phyloP scores from a whole-genome alignment of 2,888 invertebrate species.

The Axea sp. region DNA sequence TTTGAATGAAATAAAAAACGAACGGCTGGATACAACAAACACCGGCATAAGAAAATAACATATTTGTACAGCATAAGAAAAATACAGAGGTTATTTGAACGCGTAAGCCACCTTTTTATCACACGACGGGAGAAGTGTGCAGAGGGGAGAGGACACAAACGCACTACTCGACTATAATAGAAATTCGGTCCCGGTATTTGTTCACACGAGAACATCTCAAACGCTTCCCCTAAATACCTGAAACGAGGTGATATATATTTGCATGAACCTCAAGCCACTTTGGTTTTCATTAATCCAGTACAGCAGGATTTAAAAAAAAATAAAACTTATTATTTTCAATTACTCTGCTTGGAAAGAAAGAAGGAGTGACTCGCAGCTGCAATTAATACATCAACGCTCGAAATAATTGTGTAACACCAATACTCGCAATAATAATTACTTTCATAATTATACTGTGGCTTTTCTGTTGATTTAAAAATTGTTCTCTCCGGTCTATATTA shows the following conservation, averaged over 20 bases:
- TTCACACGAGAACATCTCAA: conserved; percentile 10
- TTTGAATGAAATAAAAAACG: conserved; percentile 31
- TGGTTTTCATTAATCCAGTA: conserved; percentile 44
- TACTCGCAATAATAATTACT: conserved; percentile 32
- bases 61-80: conserved; percentile 39
- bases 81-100: conserved; percentile 17
- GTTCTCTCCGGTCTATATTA: background rate
- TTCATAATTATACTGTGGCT: conserved; percentile 32
- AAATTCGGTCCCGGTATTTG: conserved; percentile 20
- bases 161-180: conserved; percentile 16
- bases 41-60: conserved; percentile 22
- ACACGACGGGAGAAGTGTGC: background rate
- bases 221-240: conserved; percentile 15
- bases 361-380: conserved; percentile 20
- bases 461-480: conserved; percentile 40
- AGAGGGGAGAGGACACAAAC: conserved; percentile 3
- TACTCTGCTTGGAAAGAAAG: background rate
- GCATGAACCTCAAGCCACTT: conserved; percentile 48
- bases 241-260: conserved; percentile 43
- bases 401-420: conserved; percentile 42
- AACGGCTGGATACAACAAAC: conserved; percentile 26
- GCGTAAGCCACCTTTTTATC: conserved; percentile 41
- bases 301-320: no score
- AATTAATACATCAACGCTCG: conserved; percentile 44
- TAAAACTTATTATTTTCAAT: conserved; percentile 44